phyloP scores from a whole-genome alignment of 2,797 vertebrate species.

The Carcharodon carcharias region DNA sequence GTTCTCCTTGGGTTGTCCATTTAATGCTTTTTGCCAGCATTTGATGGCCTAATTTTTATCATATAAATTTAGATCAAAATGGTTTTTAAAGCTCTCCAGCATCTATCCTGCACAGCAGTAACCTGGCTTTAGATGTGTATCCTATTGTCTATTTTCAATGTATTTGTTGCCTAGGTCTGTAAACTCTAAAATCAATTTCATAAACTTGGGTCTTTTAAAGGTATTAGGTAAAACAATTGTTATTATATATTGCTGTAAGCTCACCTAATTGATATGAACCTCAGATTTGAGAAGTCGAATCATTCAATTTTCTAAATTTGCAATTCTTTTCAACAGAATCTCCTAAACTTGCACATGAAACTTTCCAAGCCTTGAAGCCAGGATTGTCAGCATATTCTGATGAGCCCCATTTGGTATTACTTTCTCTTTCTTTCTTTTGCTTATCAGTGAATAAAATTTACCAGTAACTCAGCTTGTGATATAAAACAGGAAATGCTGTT shows the following conservation, averaged over 20 bases:
- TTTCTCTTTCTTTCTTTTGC: not conserved
- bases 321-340: constrained; percentile 54
- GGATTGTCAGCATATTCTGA: constrained; percentile 87
- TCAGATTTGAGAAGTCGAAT: not conserved
- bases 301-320: constrained; percentile 1
- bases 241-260: not conserved
- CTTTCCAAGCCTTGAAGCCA: constrained; percentile 80
- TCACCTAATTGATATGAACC: not conserved
- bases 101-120: not conserved
- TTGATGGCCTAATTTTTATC: not conserved
- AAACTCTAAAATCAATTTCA: not conserved
- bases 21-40: not conserved
- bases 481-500: not conserved
- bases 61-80: not conserved
- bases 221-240: not conserved
- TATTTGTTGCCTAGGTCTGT: not conserved
- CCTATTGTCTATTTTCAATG: not conserved
- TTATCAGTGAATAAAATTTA: not conserved
- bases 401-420: constrained; percentile 71
- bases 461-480: not conserved
- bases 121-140: not conserved
- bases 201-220: not conserved
- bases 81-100: not conserved
- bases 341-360: constrained; percentile 73
- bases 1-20: not conserved